phyloP scores from a whole-genome alignment of 2,113 vertebrate species.

The Isichthys henryi region DNA sequence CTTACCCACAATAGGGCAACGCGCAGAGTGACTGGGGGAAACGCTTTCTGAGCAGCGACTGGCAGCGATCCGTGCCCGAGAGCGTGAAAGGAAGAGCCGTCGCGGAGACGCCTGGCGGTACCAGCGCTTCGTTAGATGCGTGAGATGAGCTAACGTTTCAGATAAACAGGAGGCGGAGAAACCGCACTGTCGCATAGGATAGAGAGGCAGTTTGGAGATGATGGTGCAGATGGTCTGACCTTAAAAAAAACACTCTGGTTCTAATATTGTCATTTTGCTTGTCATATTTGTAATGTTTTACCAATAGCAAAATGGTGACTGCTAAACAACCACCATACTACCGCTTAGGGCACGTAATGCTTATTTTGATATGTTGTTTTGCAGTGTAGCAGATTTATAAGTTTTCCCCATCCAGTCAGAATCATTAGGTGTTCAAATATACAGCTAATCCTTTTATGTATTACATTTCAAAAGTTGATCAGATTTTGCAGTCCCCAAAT shows the following conservation, averaged over 20 bases:
- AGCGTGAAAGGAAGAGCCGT: neutral
- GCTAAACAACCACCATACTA: neutral
- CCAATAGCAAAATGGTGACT: neutral
- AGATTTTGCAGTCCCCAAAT: neutral
- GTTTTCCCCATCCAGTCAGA: neutral
- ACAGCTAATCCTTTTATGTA: neutral
- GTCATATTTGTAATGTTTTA: neutral
- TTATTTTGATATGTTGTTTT: neutral
- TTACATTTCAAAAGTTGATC: neutral
- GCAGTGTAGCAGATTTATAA: neutral
- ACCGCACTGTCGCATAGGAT: neutral
- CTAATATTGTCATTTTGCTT: neutral
- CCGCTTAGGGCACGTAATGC: neutral
- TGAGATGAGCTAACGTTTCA: neutral
- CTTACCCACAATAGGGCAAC: neutral
- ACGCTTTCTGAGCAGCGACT: neutral
- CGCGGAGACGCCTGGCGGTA: neutral
- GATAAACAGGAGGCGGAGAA: neutral
- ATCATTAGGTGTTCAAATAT: neutral
- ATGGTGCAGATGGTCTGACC: neutral
- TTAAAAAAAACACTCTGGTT: neutral
- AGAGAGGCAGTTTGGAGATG: neutral
- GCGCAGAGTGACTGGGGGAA: neutral
- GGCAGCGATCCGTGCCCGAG: neutral
- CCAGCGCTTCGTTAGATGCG: neutral